Evolutionary conservation across 1,140 invertebrate species (phyloP).

Genomic region (Pseudomyrmex gracilis): DNA sequence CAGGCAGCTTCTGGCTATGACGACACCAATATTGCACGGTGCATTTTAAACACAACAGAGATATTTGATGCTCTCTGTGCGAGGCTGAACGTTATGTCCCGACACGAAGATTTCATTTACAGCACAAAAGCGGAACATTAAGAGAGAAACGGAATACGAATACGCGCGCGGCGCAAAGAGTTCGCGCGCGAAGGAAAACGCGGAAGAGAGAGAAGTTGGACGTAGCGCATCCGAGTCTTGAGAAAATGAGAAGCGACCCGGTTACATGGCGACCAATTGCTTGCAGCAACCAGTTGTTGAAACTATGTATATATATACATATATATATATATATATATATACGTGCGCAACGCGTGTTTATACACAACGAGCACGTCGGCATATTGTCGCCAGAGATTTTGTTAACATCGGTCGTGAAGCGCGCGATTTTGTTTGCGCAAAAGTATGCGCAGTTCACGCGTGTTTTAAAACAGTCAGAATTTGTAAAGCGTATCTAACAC

Average conservation of each 20-base stretch:
- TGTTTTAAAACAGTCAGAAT: constrained; percentile 36
- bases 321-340: background rate
- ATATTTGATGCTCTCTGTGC: constrained; percentile 24
- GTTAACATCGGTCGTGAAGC: constrained; percentile 27
- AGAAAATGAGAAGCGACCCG: background rate
- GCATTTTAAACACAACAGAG: constrained; percentile 57
- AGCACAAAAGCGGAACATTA: constrained; percentile 63
- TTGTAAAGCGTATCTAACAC: constrained; percentile 32
- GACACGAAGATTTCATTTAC: constrained; percentile 65
- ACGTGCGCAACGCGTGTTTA: background rate
- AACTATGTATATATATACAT: background rate
- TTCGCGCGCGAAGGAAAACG: constrained; percentile 18
- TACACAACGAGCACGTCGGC: background rate
- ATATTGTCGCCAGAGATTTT: constrained; percentile 30
- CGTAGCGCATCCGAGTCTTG: background rate
- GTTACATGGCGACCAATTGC: constrained; percentile 23
- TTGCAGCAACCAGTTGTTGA: constrained; percentile 9
- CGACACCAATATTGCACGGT: constrained; percentile 39
- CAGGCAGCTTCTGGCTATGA: constrained; percentile 19
- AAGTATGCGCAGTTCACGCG: background rate
- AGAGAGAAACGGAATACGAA: constrained; percentile 38
- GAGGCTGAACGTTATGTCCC: constrained; percentile 24
- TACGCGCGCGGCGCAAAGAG: constrained; percentile 7
- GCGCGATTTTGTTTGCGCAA: background rate
- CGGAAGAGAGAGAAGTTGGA: too few species aligned